These are phyloP conservation scores for Apotomis turbidana DNA, from an alignment of 2,888 invertebrate species.

Conservation along the genomic window DNA sequence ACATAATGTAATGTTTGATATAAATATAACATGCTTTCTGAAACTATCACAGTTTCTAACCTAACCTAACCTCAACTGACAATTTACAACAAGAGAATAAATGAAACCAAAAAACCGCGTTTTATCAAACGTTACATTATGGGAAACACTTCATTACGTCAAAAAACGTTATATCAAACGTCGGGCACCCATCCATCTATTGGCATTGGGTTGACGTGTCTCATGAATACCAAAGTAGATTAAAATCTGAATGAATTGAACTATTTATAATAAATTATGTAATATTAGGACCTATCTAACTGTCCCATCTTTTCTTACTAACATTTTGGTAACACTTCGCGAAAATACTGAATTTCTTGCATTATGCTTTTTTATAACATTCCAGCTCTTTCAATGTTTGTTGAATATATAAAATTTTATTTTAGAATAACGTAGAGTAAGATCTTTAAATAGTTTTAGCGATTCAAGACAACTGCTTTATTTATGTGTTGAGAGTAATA, in stretches of 20 bases:
- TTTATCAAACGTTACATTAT: too few relatives aligned
- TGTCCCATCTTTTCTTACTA: conserved; percentile 68
- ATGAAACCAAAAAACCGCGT: too few relatives aligned
- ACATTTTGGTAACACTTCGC: conserved; percentile 66
- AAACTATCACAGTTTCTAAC: too few relatives aligned
- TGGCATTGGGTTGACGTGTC: conserved; percentile 63
- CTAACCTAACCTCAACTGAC: too few relatives aligned
- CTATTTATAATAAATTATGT: conserved; percentile 51
- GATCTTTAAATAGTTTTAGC: conserved; percentile 52
- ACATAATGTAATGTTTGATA: too few relatives aligned
- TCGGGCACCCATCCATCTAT: background rate
- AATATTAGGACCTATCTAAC: conserved; percentile 57
- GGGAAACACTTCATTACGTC: too few relatives aligned
- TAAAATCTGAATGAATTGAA: conserved; percentile 54
- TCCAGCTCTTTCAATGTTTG: conserved; percentile 65
- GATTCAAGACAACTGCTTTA: conserved; percentile 32
- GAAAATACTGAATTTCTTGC: conserved; percentile 39
- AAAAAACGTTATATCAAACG: too few relatives aligned
- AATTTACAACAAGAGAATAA: too few relatives aligned
- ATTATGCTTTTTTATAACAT: conserved; percentile 56
- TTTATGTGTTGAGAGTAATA: conserved; percentile 19
- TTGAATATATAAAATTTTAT: conserved; percentile 67
- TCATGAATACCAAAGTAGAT: conserved; percentile 60
- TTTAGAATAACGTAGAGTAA: conserved; percentile 68
- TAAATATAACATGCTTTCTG: too few relatives aligned